Evolutionary conservation across 2,888 invertebrate species (phyloP).

Genomic region (Amorpha juglandis): DNA sequence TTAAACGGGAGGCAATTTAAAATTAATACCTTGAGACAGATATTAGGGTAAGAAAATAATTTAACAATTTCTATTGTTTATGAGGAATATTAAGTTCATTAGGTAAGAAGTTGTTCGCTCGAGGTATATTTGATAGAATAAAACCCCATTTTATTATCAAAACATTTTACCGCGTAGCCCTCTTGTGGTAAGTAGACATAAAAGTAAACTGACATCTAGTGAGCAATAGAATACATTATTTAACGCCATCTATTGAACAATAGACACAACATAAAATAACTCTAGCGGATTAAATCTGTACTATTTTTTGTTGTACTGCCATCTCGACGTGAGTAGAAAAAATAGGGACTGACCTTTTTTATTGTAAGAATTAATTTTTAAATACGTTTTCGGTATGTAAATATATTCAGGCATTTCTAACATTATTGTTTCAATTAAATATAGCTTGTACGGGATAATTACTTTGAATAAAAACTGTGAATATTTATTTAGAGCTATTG

Average conservation of each 20-base stretch:
- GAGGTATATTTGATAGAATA: too few species aligned
- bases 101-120: too few species aligned
- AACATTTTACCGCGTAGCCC: neutral
- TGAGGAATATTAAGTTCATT: too few species aligned
- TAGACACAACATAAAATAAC: conserved; percentile 30
- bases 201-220: conserved; percentile 40
- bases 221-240: conserved; percentile 32
- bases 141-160: too few species aligned
- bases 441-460: neutral
- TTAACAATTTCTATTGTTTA: too few species aligned
- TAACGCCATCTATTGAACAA: conserved; percentile 43
- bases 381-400: too few species aligned
- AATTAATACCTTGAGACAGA: too few species aligned
- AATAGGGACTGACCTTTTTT: neutral
- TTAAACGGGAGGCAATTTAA: too few species aligned
- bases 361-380: neutral
- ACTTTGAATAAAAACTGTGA: neutral
- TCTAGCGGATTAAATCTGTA: conserved; percentile 37
- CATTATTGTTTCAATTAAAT: too few species aligned
- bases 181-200: conserved; percentile 17
- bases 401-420: too few species aligned
- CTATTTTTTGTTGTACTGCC: conserved; percentile 31
- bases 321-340: conserved; percentile 40
- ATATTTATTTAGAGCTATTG: conserved; percentile 29
- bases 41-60: too few species aligned